These are phyloP conservation scores for Macrosteles quadrilineatus DNA, from an alignment of 1,140 invertebrate genomes.

Conservation along the genomic window DNA sequence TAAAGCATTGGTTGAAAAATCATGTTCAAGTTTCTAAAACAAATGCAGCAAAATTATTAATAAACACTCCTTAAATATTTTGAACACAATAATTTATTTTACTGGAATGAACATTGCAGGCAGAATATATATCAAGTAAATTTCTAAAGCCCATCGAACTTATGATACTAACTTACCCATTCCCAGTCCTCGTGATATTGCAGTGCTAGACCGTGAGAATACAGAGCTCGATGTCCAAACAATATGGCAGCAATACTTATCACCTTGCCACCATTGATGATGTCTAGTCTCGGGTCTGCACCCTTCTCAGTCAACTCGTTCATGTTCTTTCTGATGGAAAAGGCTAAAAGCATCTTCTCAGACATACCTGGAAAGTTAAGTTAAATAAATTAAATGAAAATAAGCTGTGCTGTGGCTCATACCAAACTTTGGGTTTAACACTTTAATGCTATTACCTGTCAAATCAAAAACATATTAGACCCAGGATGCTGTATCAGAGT, in stretches of 20 bases:
- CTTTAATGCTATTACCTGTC: too few relatives aligned
- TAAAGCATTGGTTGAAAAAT: not conserved
- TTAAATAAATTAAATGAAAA: too few relatives aligned
- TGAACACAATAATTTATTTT: too few relatives aligned
- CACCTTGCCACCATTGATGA: conserved; percentile 30
- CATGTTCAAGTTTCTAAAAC: not conserved
- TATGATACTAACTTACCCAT: conserved; percentile 1
- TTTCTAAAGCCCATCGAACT: too few relatives aligned
- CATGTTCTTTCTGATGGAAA: conserved; percentile 14
- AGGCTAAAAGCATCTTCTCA: conserved; percentile 23
- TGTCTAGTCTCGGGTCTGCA: conserved; percentile 8
- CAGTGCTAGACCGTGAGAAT: conserved; percentile 14
- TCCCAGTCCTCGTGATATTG: conserved; percentile 23
- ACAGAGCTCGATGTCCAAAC: conserved; percentile 28
- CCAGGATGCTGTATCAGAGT: too few relatives aligned
- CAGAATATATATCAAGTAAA: too few relatives aligned
- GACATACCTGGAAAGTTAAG: conserved; percentile 13
- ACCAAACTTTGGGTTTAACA: too few relatives aligned
- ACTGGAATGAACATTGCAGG: too few relatives aligned
- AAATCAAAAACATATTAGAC: too few relatives aligned
- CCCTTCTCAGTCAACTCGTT: conserved; percentile 20
- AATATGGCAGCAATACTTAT: conserved; percentile 33
- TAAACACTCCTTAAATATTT: too few relatives aligned
- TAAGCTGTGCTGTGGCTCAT: too few relatives aligned
- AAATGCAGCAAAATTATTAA: too few relatives aligned